Percentiles rank a stretch among this genome's conserved stretches.
These are phyloP conservation scores for Mesembrinibis cayennensis DNA, from an alignment of 2,113 vertebrate genomes.

Conservation along the genomic window DNA sequence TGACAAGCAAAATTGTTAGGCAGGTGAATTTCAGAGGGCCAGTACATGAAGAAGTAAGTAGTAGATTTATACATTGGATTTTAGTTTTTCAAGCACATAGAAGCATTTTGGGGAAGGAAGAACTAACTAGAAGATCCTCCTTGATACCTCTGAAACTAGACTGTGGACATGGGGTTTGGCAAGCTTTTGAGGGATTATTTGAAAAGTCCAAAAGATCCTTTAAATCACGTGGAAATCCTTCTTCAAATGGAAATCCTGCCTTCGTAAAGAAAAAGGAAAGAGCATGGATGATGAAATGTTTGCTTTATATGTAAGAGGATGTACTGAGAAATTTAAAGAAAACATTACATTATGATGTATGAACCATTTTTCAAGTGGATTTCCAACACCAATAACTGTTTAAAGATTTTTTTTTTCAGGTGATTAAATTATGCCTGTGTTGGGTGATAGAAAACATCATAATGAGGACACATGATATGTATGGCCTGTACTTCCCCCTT, in stretches of 20 bases:
- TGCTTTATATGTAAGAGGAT: not conserved
- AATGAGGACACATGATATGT: not conserved
- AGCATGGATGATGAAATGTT: not conserved
- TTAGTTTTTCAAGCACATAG: not conserved
- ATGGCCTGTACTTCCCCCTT: not conserved
- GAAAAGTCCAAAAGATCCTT: not conserved
- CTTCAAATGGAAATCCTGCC: not conserved
- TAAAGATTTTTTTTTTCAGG: not conserved
- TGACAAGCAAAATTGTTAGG: not conserved
- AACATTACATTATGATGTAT: accelerated
- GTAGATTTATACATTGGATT: not conserved
- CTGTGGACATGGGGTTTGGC: not conserved
- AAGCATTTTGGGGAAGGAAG: not conserved
- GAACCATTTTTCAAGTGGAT: not conserved
- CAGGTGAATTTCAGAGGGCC: not conserved
- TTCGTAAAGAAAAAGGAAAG: not conserved
- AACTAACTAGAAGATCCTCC: not conserved
- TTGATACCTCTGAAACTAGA: not conserved
- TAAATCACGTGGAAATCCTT: not conserved
- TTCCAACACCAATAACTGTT: not conserved
- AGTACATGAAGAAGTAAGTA: not conserved
- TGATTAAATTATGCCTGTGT: not conserved
- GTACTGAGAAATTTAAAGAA: not conserved
- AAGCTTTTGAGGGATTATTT: not conserved
- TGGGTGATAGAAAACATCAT: not conserved